These are phyloP conservation scores for Asbolus verrucosus DNA, from an alignment of 1,140 invertebrate species.

Conservation along the genomic window DNA sequence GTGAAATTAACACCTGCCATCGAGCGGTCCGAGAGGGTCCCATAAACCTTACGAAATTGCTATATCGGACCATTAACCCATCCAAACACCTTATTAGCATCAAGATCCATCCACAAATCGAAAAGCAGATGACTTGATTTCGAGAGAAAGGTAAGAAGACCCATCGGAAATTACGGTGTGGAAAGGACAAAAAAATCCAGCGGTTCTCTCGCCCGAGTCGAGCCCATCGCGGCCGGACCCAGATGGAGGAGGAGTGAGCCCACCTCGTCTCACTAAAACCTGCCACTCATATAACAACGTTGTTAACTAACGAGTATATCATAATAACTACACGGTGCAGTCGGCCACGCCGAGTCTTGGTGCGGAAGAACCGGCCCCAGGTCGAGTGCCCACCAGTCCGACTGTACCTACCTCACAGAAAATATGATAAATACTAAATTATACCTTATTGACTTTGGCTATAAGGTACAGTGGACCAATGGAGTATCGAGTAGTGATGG, in stretches of 20 bases:
- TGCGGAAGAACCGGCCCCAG: background rate
- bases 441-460: conserved; percentile 62
- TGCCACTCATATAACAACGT: conserved; percentile 56
- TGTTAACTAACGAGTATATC: conserved; percentile 61
- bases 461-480: conserved; percentile 57
- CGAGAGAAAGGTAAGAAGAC: conserved; percentile 44
- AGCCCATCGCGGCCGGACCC: background rate
- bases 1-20: conserved; percentile 33
- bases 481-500: background rate
- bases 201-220: conserved; percentile 26
- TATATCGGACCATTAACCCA: conserved; percentile 51
- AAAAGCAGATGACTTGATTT: conserved; percentile 60
- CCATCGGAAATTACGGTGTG: background rate
- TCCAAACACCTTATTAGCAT: conserved; percentile 54
- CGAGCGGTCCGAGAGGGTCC: conserved; percentile 19
- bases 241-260: background rate
- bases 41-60: conserved; percentile 40
- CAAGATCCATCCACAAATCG: conserved; percentile 56
- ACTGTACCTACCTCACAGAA: conserved; percentile 62
- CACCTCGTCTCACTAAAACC: conserved; percentile 15
- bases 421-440: conserved; percentile 64
- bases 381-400: conserved; percentile 44
- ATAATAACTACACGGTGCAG: conserved; percentile 56
- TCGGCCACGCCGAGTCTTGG: conserved; percentile 40
- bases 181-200: conserved; percentile 37